Base-by-base conservation (phyloP, 92 coral and sea anemone genomes). In the Epizoanthus ramosus region DNA sequence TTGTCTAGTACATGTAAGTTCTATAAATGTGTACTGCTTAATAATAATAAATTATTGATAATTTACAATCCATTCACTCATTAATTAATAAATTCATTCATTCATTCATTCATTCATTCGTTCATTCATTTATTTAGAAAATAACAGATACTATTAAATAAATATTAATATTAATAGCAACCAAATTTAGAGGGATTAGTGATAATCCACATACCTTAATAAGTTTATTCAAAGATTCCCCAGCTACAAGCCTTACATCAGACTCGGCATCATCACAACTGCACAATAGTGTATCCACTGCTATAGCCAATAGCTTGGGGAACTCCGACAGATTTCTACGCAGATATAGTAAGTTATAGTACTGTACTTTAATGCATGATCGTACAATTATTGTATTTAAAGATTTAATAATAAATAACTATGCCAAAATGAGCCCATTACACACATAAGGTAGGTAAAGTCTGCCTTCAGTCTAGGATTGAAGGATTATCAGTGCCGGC, bases 171-270 rank as follows among this genome's bases (percentile, higher is more conserved):
- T 74, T 4, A 8, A 15, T 0, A 14, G 28, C 2, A 8, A 0
- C 37, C 59, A 47, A 47, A 35, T 28, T 28, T 28, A 28, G 0
- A 3, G 45, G 15, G 8, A 9, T 2, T 63, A 22, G 31, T 28
- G 31, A 28, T 28, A 31, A 22, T 2, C 15, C 25, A 43, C 71
- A 16, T 22, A 95, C 98, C 98, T 94, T 97, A 80, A 92, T 90
- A 50, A 97, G 94, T 74, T 91, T 89, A 57, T 97, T 94, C 5
- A 97, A 85, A 14, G 92, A 87, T 66, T 97, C 99, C 54, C 99
- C 97, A 53, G 99, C 99, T 43, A 94, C 99, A 57, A 93, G 90
- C 47, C 99, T 86, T 9, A 97, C 99, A 89, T 93, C 99, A 16
- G 98, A 91, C 79, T 97, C 99, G 14, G 79, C 77, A 53, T 97